Conservation (phyloP, 2,888 invertebrate species). For the Muscina levida region DNA sequence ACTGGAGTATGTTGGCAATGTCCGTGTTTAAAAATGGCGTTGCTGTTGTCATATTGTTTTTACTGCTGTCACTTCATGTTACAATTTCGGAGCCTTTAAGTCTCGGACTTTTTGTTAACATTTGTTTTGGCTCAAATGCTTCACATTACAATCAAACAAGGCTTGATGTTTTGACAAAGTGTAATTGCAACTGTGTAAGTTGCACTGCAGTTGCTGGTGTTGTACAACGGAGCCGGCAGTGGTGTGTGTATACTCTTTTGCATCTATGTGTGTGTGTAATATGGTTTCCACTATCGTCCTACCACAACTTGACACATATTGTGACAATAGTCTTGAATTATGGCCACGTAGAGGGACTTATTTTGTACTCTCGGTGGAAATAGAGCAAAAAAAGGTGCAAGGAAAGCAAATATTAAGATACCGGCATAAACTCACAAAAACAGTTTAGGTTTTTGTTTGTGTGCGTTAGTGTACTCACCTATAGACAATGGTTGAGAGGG, state of each 20-base stretch:
- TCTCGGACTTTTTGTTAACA: slow-evolving; percentile 15
- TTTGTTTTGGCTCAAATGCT: slow-evolving; percentile 29
- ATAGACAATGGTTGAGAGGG: not conserved
- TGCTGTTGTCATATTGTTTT: not conserved
- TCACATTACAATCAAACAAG: not conserved
- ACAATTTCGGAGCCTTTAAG: slow-evolving; percentile 9
- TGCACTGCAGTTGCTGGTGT: slow-evolving; percentile 9
- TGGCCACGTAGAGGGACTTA: slow-evolving; percentile 21
- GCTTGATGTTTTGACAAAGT: not conserved
- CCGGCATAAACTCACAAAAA: not conserved
- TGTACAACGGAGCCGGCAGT: not conserved
- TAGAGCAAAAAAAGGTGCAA: not conserved
- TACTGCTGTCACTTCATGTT: not conserved
- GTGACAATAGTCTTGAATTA: slow-evolving; percentile 55
- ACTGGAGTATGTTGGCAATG: not conserved
- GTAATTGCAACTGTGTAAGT: slow-evolving; percentile 10
- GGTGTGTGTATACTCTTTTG: not conserved
- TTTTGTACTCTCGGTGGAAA: not conserved
- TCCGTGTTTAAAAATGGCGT: not conserved
- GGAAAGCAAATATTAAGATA: not conserved
- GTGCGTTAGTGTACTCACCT: not conserved
- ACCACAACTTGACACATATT: slow-evolving; percentile 67
- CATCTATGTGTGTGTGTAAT: slow-evolving; percentile 9
- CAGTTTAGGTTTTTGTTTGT: slow-evolving; percentile 1
- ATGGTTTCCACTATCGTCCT: slow-evolving; percentile 68